phyloP scores from a whole-genome alignment of 2,797 vertebrate genomes.

The Schizothorax lantsangensis region DNA sequence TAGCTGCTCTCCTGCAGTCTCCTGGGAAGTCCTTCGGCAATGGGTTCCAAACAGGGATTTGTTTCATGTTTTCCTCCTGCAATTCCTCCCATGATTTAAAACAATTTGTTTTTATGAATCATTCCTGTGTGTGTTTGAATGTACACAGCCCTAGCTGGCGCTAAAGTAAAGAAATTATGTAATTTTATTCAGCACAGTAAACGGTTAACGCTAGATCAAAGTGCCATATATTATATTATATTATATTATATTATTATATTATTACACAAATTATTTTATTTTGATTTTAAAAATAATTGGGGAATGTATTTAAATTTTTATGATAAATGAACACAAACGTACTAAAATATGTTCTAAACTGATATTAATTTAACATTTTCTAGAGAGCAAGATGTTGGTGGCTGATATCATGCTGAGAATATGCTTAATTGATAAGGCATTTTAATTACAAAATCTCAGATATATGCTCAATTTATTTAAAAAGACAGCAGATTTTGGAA shows the following conservation, averaged over 20 bases:
- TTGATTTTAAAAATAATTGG: background rate
- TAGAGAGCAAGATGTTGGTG: background rate
- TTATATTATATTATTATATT: background rate
- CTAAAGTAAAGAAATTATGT: background rate
- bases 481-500: background rate
- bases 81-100: conserved; percentile 21
- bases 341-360: background rate
- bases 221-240: background rate
- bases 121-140: background rate
- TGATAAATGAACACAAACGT: background rate
- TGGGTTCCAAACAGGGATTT: conserved; percentile 19
- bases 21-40: conserved; percentile 30
- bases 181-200: background rate
- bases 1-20: conserved; percentile 38
- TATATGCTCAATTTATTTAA: background rate
- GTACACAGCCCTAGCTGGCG: background rate
- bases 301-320: background rate
- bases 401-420: background rate
- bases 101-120: conserved; percentile 44
- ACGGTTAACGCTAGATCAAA: background rate
- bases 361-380: background rate
- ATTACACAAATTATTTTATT: background rate
- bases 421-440: background rate
- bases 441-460: background rate
- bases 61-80: background rate